phyloP scores from a whole-genome alignment of 2,888 invertebrate genomes.

The Malthinus flaveolus region DNA sequence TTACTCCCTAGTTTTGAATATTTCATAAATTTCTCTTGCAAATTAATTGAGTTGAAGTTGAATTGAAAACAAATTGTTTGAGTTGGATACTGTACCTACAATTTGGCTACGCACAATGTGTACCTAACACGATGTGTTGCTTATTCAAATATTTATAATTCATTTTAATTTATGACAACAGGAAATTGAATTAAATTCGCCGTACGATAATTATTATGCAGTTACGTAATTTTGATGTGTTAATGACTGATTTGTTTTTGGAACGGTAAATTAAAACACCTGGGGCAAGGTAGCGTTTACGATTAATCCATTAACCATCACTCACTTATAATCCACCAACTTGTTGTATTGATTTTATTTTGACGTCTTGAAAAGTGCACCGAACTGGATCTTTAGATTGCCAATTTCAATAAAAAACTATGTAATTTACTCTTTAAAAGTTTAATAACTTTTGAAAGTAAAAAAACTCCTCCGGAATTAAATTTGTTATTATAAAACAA shows the following conservation, averaged over 20 bases:
- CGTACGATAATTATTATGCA: constrained; percentile 7
- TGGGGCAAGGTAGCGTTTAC: constrained; percentile 15
- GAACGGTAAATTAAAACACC: constrained; percentile 13
- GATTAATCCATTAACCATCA: constrained; percentile 13
- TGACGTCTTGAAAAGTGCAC: constrained; percentile 9
- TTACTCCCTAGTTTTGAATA: too few relatives aligned
- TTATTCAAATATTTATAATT: constrained; percentile 1
- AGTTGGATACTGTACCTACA: too few relatives aligned
- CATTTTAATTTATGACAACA: background rate
- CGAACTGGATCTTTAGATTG: constrained; percentile 7
- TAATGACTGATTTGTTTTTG: constrained; percentile 13
- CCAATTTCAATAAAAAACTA: background rate
- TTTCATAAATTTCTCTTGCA: too few relatives aligned
- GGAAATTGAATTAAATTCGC: background rate
- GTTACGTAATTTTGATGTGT: constrained; percentile 5
- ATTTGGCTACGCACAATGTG: too few relatives aligned
- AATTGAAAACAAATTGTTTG: too few relatives aligned
- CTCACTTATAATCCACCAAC: constrained; percentile 15
- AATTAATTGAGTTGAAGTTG: too few relatives aligned
- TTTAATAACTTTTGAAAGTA: too few relatives aligned
- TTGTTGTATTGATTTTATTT: constrained; percentile 11
- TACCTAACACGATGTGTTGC: too few relatives aligned
- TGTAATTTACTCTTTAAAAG: too few relatives aligned
- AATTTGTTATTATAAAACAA: too few relatives aligned
- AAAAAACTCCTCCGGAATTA: too few relatives aligned